Base-by-base conservation (phyloP, 2,797 vertebrate genomes). In the Helostoma temminkii region DNA sequence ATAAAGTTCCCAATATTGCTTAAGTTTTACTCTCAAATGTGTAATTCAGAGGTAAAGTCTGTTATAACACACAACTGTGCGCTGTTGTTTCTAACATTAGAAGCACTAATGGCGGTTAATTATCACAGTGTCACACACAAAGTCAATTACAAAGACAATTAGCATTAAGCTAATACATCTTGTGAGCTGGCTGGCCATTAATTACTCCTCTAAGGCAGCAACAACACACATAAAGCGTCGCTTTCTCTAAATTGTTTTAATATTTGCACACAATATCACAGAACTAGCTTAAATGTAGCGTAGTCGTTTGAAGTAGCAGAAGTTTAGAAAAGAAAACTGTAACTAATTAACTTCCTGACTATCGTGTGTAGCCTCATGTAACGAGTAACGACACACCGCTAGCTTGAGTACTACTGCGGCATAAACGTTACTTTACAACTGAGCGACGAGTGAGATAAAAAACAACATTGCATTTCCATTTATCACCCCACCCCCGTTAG, bases 371-470 rank as follows among this genome's bases (percentile, higher is more conserved):
- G 21, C 30, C 32, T 34, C 34, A 45, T 50, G 69, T 73, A 76
- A 71, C 71, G 75, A 67, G 80, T 75, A 71, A 70, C 74, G 74
- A 46, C 14, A 15, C 24, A 24, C 63, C 0, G 24, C 50, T 4
- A 39, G 34, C 41, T 36, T 1, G 49, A 77, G 67, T 53, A 64
- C 21, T 41, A 41, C n/a, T n/a, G n/a, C n/a, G n/a, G 39, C 39
- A n/a, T 16, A 1, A 32, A 34, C 70, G 1, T 48, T 39, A 83
- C 74, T 78, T 76, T 66, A 1, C 34, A 54, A 16, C 50, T 48
- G 71, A 69, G 49, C 45, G 8, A 0, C 47, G 49, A 78, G 50
- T 6, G 59, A 39, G 6, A 16, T n/a, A n/a, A n/a, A n/a, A n/a
- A n/a, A n/a, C 30, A 37, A 1, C 3, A 5, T 39, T 39, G 18